These are phyloP conservation scores for Petrolisthes cinctipes DNA, from an alignment of 2,888 invertebrate species.

Conservation along the genomic window DNA sequence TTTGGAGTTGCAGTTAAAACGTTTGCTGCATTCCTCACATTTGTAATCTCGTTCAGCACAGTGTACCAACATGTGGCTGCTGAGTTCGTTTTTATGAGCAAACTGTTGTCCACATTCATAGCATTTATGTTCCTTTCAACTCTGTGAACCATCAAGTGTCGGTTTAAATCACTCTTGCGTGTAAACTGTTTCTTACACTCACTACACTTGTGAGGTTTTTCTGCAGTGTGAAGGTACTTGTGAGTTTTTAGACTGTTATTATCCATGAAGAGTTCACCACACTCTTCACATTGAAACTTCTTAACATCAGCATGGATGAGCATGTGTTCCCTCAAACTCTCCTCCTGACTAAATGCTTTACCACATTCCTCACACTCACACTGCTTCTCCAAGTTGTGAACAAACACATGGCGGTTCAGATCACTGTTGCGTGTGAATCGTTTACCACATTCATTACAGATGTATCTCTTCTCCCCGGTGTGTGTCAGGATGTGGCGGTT, in stretches of 20 bases:
- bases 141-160: slow-evolving; percentile 31
- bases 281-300: slow-evolving; percentile 41
- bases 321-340: slow-evolving; percentile 37
- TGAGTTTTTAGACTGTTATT: slow-evolving; percentile 19
- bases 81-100: slow-evolving; percentile 26
- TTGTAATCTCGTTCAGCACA: slow-evolving; percentile 39
- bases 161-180: slow-evolving; percentile 35
- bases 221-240: slow-evolving; percentile 39
- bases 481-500: slow-evolving; percentile 38
- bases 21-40: slow-evolving; percentile 40
- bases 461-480: slow-evolving; percentile 37
- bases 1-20: slow-evolving; percentile 45
- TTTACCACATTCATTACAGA: slow-evolving; percentile 38
- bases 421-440: slow-evolving; percentile 41
- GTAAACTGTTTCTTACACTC: slow-evolving; percentile 43
- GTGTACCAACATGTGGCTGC: slow-evolving; percentile 44
- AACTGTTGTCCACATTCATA: slow-evolving; percentile 35
- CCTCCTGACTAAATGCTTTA: slow-evolving; percentile 31
- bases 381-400: slow-evolving; percentile 21
- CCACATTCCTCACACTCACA: slow-evolving; percentile 40
- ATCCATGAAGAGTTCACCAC: slow-evolving; percentile 28
- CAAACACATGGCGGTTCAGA: slow-evolving; percentile 36
- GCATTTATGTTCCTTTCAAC: slow-evolving; percentile 25
- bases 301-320: neutral
- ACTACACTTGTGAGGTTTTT: slow-evolving; percentile 39